Conservation (phyloP, 2,888 invertebrate genomes). For the Hipparchia semele region DNA sequence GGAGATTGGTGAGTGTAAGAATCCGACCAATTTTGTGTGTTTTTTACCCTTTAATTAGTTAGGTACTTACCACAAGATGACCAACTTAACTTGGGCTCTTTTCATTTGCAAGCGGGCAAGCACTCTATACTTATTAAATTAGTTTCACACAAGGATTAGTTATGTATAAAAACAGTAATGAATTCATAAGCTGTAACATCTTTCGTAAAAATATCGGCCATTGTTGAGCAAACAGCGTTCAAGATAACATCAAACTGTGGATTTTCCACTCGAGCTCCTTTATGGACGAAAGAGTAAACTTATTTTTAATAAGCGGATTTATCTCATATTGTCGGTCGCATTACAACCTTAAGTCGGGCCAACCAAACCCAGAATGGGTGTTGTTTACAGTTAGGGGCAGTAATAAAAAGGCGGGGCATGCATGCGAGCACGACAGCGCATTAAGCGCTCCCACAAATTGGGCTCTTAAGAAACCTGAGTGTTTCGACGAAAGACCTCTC, state of each 20-base stretch:
- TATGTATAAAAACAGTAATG: background rate
- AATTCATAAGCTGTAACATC: slow-evolving; percentile 2
- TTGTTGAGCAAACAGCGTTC: slow-evolving; percentile 24
- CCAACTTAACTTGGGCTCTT: background rate
- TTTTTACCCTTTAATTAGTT: slow-evolving; percentile 13
- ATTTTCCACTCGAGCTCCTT: slow-evolving; percentile 24
- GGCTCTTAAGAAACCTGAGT: slow-evolving; percentile 77
- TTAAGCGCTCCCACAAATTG: slow-evolving; percentile 76
- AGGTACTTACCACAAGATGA: background rate
- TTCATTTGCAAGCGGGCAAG: background rate
- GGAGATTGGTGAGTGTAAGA: slow-evolving; percentile 98
- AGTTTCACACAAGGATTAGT: slow-evolving; percentile 9
- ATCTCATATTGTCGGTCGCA: slow-evolving; percentile 27
- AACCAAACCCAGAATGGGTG: slow-evolving; percentile 66
- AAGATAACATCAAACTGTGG: slow-evolving; percentile 21
- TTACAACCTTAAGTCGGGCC: slow-evolving; percentile 38
- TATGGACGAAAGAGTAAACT: slow-evolving; percentile 21
- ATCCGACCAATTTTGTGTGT: slow-evolving; percentile 75
- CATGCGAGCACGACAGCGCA: slow-evolving; percentile 74
- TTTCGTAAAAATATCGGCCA: slow-evolving; percentile 22
- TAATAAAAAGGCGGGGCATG: slow-evolving; percentile 80
- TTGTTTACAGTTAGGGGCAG: slow-evolving; percentile 80
- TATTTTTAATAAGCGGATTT: slow-evolving; percentile 30
- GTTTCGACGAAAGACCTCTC: slow-evolving; percentile 72
- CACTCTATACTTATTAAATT: background rate